A percentile compares a stretch with the other conserved stretches of the same genome.
Conservation (phyloP, 2,888 invertebrate species). For the Cyclophora punctaria region DNA sequence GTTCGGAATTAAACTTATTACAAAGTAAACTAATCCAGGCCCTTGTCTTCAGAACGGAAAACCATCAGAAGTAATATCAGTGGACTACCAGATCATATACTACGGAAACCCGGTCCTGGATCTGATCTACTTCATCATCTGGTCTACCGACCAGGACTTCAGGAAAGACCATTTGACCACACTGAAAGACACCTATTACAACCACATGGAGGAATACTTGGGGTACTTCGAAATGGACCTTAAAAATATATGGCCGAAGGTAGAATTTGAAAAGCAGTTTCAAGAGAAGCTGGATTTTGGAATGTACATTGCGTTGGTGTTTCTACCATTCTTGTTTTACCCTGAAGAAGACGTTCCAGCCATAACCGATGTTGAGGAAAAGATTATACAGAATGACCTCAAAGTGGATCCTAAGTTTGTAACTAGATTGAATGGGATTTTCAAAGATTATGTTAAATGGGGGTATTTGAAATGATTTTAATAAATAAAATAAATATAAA, state of each 20-base stretch:
- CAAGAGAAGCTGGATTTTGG: constrained; percentile 30
- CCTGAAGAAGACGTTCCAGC: constrained; percentile 26
- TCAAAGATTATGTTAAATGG: constrained; percentile 1
- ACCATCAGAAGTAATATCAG: constrained; percentile 24
- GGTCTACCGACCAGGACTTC: constrained; percentile 14
- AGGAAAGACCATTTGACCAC: constrained; percentile 26
- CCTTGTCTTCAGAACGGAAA: constrained; percentile 23
- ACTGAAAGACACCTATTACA: constrained; percentile 23
- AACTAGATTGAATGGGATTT: neutral
- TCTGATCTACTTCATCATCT: constrained; percentile 16
- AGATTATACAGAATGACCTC: too few relatives aligned
- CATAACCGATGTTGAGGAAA: constrained; percentile 12
- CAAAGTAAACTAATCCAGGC: too few relatives aligned
- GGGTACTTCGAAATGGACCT: constrained; percentile 31
- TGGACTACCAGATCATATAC: constrained; percentile 30
- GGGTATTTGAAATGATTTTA: neutral
- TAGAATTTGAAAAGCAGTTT: constrained; percentile 31
- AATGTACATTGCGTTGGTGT: constrained; percentile 11
- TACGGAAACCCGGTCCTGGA: constrained; percentile 22
- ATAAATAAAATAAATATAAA: too few relatives aligned
- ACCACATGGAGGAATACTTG: constrained; percentile 6
- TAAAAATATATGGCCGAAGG: constrained; percentile 25
- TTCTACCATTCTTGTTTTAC: constrained; percentile 29
- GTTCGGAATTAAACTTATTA: too few relatives aligned
- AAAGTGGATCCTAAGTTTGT: neutral